Base-by-base conservation (phyloP, 2,113 vertebrate genomes). In the Oncorhynchus gorbuscha region DNA sequence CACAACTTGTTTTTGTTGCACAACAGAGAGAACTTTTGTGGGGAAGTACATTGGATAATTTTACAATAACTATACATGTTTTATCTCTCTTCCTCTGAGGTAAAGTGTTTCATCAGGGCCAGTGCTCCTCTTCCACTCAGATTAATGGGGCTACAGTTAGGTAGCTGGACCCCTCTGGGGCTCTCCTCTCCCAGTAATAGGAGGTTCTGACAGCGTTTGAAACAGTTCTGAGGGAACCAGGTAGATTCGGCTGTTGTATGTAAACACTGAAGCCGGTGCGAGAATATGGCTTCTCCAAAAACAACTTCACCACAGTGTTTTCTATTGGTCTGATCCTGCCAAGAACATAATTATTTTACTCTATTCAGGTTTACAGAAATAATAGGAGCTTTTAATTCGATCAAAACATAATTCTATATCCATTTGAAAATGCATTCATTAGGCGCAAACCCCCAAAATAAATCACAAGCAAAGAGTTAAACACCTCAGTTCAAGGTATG, bases 71-170 rank as follows among this genome's bases (percentile, higher is more conserved):
- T 5, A 26, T 12, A 20, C 7, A 26, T 71, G 26, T 68, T 35
- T 67, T 14, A 11, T n/a, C 51, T 14, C n/a, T 61, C 64, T 75
- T 71, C 69, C 59, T 82, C 58, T 28, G 69, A 77, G 69, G 45
- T 64, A 70, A 61, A 64, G 28, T 64, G 30, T 76, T 81, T 78
- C 30, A 79, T 65, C 71, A 73, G 32, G 28, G 39, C 11, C 58
- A 58, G 24, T 78, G 20, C 12, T 35, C 22, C 58, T 72, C 26
- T 13, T 22, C 32, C 26, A 71, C 26, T 69, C 20, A 76, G 28
- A 70, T 65, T 1, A 62, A 69, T 18, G 74, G 65, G 59, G 20
- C 32, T 67, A 65, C 28, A 72, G 18, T 59, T 75, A 26, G 71
- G 32, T 64, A 49, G 35, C 32, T 45, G 14, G 4, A 77, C 62